Evolutionary conservation across 2,888 invertebrate species (phyloP).

Genomic region (Malacosoma neustria): DNA sequence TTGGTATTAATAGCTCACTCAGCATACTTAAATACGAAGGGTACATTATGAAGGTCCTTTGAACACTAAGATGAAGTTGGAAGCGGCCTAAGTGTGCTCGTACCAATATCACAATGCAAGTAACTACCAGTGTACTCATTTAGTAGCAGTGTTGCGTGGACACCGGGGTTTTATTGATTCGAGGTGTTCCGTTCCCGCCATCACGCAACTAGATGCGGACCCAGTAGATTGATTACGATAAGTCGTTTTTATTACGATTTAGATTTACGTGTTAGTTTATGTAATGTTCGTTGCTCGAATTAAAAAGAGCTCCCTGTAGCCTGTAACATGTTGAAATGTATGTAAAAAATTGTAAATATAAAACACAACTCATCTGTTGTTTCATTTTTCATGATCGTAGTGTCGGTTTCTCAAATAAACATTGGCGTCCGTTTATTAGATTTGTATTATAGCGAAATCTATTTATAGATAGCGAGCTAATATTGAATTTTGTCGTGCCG

Average conservation of each 20-base stretch:
- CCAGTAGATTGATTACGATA: conserved; percentile 62
- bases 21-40: conserved; percentile 29
- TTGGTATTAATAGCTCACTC: conserved; percentile 22
- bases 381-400: conserved; percentile 47
- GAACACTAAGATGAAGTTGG: conserved; percentile 54
- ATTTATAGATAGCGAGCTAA: background rate
- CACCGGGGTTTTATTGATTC: conserved; percentile 70
- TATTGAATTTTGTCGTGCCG: background rate
- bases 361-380: conserved; percentile 58
- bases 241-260: conserved; percentile 70
- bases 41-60: conserved; percentile 56
- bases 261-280: conserved; percentile 74
- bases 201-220: conserved; percentile 44
- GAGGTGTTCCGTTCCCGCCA: conserved; percentile 52
- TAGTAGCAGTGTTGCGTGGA: conserved; percentile 28
- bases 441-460: background rate
- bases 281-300: conserved; percentile 75
- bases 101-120: conserved; percentile 46
- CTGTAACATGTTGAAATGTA: conserved; percentile 73
- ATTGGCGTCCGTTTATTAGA: conserved; percentile 15
- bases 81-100: conserved; percentile 64
- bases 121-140: conserved; percentile 61
- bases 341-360: conserved; percentile 73
- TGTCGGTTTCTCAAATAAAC: conserved; percentile 26
- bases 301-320: conserved; percentile 74